Percentiles rank a stretch among this genome's conserved stretches.
Conservation (phyloP, 1,140 invertebrate species). For the Drosophila biarmipes region DNA sequence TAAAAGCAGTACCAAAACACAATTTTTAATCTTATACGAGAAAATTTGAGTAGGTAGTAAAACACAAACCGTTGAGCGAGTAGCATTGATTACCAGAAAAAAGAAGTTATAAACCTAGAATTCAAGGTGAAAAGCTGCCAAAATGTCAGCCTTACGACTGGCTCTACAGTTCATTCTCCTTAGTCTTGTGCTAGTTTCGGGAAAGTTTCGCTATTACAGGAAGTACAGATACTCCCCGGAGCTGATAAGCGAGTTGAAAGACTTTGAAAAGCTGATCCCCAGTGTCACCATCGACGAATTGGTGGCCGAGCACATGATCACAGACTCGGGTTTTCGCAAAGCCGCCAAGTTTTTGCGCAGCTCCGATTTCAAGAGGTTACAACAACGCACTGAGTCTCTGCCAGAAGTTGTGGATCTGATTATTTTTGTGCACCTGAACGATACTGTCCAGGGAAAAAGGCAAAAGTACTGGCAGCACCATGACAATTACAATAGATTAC, state of each 20-base stretch:
- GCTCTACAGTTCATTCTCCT: conserved; percentile 15
- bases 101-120: background rate
- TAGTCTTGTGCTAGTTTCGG: conserved; percentile 9
- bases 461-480: conserved; percentile 1
- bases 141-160: conserved; percentile 1
- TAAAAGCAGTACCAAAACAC: background rate
- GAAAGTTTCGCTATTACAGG: conserved; percentile 2
- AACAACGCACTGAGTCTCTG: conserved; percentile 46
- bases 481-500: background rate
- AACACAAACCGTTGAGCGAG: conserved; percentile 3
- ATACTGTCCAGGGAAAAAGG: conserved; percentile 13
- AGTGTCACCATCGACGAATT: conserved; percentile 55
- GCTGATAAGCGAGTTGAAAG: conserved; percentile 61
- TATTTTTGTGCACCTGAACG: conserved; percentile 71
- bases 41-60: conserved; percentile 7
- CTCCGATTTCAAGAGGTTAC: conserved; percentile 57
- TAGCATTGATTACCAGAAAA: background rate
- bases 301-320: conserved; percentile 69
- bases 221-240: conserved; percentile 62
- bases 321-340: conserved; percentile 70
- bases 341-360: conserved; percentile 65
- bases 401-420: conserved; percentile 72
- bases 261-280: conserved; percentile 68
- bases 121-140: background rate
- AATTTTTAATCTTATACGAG: conserved; percentile 5